phyloP scores from a whole-genome alignment of 2,888 invertebrate species.

The Flexamia atlantica region DNA sequence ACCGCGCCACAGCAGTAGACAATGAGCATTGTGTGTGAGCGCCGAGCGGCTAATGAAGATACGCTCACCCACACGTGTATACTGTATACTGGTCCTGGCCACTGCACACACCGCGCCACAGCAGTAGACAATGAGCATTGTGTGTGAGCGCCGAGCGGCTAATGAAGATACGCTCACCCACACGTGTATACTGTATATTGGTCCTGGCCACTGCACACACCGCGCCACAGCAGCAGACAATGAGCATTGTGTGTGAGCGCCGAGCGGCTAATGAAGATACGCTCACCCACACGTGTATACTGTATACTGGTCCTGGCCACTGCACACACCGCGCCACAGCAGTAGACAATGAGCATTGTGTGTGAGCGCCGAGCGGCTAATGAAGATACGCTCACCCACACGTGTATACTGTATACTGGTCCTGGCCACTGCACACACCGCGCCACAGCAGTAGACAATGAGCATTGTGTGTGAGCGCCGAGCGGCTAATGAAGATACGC shows the following conservation, averaged over 20 bases:
- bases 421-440: not conserved
- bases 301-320: not conserved
- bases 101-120: constrained; percentile 2
- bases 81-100: not conserved
- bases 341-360: not conserved
- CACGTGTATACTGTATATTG: not conserved
- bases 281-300: not conserved
- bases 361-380: constrained; percentile 14
- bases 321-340: no score
- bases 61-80: not conserved
- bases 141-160: constrained; percentile 33
- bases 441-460: not conserved
- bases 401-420: not conserved
- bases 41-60: no score
- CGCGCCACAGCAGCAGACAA: no score
- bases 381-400: not conserved
- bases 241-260: constrained; percentile 13
- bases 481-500: no score
- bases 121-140: constrained; percentile 48
- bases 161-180: constrained; percentile 33
- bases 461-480: not conserved
- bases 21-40: not conserved
- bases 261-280: constrained; percentile 19
- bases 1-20: not conserved
- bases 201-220: no score